A percentile compares a stretch with the other conserved stretches of the same genome.
These are phyloP conservation scores for Opisthograptis luteolata DNA, from an alignment of 2,888 invertebrate genomes.

Conservation along the genomic window DNA sequence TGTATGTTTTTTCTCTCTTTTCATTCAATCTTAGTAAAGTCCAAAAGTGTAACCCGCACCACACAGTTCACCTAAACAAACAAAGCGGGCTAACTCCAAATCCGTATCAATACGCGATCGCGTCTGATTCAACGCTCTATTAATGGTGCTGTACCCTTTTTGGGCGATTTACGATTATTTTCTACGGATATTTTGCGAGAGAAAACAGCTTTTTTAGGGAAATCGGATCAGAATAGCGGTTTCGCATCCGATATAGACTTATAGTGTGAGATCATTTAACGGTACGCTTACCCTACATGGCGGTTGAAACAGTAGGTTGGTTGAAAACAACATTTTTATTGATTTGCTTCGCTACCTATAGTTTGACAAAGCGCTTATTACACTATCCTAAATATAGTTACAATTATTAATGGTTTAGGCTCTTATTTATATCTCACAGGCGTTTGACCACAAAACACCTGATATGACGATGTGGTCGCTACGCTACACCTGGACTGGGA, in stretches of 20 bases:
- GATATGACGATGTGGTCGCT: too few relatives aligned
- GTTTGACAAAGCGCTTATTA: too few relatives aligned
- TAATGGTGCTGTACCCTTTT: conserved; percentile 58
- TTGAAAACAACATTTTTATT: conserved; percentile 2
- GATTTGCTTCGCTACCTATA: background rate
- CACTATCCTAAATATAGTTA: too few relatives aligned
- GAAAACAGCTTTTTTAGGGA: conserved; percentile 60
- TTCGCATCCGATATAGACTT: conserved; percentile 36
- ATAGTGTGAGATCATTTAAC: conserved; percentile 47
- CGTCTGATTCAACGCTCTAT: conserved; percentile 51
- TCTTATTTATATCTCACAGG: too few relatives aligned
- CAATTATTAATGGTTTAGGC: too few relatives aligned
- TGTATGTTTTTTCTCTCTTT: too few relatives aligned
- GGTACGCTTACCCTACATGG: conserved; percentile 31
- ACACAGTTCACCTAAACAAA: conserved; percentile 16
- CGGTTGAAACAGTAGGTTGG: background rate
- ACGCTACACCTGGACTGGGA: too few relatives aligned
- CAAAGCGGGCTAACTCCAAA: conserved; percentile 31
- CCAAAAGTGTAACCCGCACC: background rate
- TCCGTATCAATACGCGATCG: conserved; percentile 46
- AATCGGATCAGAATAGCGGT: conserved; percentile 60
- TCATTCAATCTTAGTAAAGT: too few relatives aligned
- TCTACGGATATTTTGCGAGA: conserved; percentile 40
- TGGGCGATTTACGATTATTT: conserved; percentile 57
- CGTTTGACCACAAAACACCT: too few relatives aligned